Evolutionary conservation across 2,888 invertebrate species (phyloP).

Genomic region (Exocentrus adspersus): DNA sequence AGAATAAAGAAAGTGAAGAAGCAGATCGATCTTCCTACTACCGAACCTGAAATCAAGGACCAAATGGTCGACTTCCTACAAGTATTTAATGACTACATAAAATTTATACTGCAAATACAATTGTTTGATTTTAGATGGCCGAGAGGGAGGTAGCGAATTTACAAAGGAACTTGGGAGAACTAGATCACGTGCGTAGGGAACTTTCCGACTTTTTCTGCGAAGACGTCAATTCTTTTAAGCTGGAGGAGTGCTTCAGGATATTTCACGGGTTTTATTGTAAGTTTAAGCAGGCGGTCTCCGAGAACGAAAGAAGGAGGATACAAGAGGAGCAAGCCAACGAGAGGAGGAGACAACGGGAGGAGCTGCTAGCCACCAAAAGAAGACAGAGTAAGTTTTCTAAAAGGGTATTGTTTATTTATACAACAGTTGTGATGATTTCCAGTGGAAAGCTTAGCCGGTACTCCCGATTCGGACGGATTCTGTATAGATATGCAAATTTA

Average conservation of each 20-base stretch:
- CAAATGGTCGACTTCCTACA: slow-evolving; percentile 90
- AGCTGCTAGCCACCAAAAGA: slow-evolving; percentile 72
- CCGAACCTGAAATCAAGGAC: slow-evolving; percentile 82
- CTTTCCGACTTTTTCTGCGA: slow-evolving; percentile 95
- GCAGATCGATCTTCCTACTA: slow-evolving; percentile 80
- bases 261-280: slow-evolving; percentile 89
- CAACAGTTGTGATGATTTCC: slow-evolving; percentile 23
- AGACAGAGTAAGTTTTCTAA: slow-evolving; percentile 72
- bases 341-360: slow-evolving; percentile 78
- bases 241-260: slow-evolving; percentile 94
- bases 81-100: slow-evolving; percentile 64
- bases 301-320: slow-evolving; percentile 84
- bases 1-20: slow-evolving; percentile 82
- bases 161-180: slow-evolving; percentile 82
- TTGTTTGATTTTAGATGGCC: slow-evolving; percentile 70
- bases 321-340: slow-evolving; percentile 89
- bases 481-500: slow-evolving; percentile 81
- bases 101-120: not conserved
- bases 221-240: slow-evolving; percentile 86
- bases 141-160: slow-evolving; percentile 81
- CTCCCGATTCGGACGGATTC: slow-evolving; percentile 78
- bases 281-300: slow-evolving; percentile 83
- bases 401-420: slow-evolving; percentile 25
- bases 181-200: slow-evolving; percentile 82
- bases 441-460: slow-evolving; percentile 76